A percentile compares a stretch with the other conserved stretches of the same genome.
Evolutionary conservation across 2,888 invertebrate species (phyloP).

Genomic region (Lacanobia wlatinum): DNA sequence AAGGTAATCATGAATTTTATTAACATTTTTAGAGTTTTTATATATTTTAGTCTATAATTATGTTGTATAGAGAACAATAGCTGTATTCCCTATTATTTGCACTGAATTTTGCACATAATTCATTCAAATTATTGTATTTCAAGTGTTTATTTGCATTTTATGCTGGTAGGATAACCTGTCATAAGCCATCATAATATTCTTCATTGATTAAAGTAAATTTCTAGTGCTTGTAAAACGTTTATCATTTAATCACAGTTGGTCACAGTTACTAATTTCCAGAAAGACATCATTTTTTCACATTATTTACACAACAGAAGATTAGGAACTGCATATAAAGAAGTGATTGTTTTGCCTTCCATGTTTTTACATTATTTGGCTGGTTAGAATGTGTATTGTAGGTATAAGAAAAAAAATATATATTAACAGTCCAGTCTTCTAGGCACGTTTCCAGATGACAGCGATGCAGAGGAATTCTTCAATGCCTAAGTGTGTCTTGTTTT

Average conservation of each 20-base stretch:
- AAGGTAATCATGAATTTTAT: constrained; percentile 92
- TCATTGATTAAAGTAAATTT: background rate
- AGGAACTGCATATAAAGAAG: too few relatives aligned
- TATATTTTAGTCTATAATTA: background rate
- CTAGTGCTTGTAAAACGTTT: background rate
- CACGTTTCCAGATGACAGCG: too few relatives aligned
- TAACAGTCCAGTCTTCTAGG: too few relatives aligned
- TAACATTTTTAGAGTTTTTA: background rate
- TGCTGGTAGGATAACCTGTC: background rate
- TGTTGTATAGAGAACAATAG: rapidly evolving
- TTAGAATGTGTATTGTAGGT: too few relatives aligned
- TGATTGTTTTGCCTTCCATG: too few relatives aligned
- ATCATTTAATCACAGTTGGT: background rate
- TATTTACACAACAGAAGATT: too few relatives aligned
- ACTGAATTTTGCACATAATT: background rate
- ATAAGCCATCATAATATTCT: background rate
- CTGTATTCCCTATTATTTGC: background rate
- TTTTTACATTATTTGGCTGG: too few relatives aligned
- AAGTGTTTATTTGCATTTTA: too few relatives aligned
- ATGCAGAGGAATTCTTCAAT: too few relatives aligned
- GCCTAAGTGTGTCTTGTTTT: too few relatives aligned
- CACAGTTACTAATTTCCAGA: background rate
- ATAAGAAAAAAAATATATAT: too few relatives aligned
- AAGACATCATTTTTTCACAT: too few relatives aligned
- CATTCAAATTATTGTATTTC: background rate